Conservation (phyloP, 2,113 vertebrate species). For the Azemiops feae region DNA sequence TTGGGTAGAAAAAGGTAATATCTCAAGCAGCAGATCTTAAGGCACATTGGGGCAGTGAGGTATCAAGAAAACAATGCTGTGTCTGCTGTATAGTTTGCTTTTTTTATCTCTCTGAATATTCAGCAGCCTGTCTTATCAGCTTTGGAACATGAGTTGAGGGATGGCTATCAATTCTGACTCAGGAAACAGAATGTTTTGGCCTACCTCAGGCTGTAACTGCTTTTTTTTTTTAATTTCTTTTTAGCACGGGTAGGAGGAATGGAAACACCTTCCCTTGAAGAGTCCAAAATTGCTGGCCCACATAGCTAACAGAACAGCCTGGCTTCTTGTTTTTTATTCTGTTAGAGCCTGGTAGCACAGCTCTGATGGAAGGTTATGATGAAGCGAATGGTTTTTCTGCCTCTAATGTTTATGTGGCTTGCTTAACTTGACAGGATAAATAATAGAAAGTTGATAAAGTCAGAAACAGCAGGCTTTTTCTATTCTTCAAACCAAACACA, state of each 20-base stretch:
- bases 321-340: neutral
- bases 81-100: neutral
- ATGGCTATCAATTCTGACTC: neutral
- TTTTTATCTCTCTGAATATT: neutral
- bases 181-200: neutral
- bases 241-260: neutral
- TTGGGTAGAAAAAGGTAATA: neutral
- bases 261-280: neutral
- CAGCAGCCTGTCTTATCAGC: neutral
- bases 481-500: neutral
- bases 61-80: neutral
- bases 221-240: neutral
- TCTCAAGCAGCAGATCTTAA: neutral
- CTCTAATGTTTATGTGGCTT: neutral
- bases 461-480: neutral
- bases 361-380: neutral
- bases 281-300: neutral
- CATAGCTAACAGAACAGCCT: neutral
- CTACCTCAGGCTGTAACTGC: neutral
- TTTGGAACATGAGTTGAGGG: neutral
- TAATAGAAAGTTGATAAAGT: constrained; percentile 6
- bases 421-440: neutral
- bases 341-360: neutral
- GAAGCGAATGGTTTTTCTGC: neutral
- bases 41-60: neutral